These are phyloP conservation scores for Solea solea DNA, from an alignment of 2,113 vertebrate genomes.

Conservation along the genomic window DNA sequence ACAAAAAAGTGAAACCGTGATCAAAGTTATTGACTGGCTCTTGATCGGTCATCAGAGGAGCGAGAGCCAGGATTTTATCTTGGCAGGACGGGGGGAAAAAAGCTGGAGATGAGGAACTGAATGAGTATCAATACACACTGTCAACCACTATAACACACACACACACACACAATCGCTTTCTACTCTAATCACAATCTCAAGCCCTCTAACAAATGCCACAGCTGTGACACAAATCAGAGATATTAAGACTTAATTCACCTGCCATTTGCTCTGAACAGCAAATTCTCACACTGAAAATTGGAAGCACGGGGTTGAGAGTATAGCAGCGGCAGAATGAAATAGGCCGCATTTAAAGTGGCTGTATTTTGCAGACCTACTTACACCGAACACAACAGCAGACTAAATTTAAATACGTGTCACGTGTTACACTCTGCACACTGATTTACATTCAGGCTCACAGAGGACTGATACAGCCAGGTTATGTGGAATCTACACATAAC, in stretches of 20 bases:
- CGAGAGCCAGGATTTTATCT: slow-evolving; percentile 39
- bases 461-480: too few species aligned
- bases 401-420: slow-evolving; percentile 13
- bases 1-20: slow-evolving; percentile 31
- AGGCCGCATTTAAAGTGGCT: slow-evolving; percentile 8
- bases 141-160: not conserved
- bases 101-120: slow-evolving; percentile 32
- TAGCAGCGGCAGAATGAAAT: slow-evolving; percentile 13
- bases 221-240: slow-evolving; percentile 27
- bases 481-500: too few species aligned
- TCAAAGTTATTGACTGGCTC: slow-evolving; percentile 51
- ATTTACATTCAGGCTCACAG: slow-evolving; percentile 1
- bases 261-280: slow-evolving; percentile 45
- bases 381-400: not conserved
- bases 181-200: slow-evolving; percentile 26
- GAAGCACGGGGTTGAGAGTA: slow-evolving; percentile 22
- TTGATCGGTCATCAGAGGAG: slow-evolving; percentile 48
- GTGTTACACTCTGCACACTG: not conserved
- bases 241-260: slow-evolving; percentile 51
- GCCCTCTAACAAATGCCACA: slow-evolving; percentile 36
- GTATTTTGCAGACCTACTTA: slow-evolving; percentile 6
- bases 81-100: slow-evolving; percentile 31
- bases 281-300: slow-evolving; percentile 19
- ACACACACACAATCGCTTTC: not conserved
- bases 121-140: slow-evolving; percentile 39